Evolutionary conservation across 2,888 invertebrate species (phyloP), one percentile per base, ranked within the genome.

Genomic region (Acrocyrtus sp.): DNA sequence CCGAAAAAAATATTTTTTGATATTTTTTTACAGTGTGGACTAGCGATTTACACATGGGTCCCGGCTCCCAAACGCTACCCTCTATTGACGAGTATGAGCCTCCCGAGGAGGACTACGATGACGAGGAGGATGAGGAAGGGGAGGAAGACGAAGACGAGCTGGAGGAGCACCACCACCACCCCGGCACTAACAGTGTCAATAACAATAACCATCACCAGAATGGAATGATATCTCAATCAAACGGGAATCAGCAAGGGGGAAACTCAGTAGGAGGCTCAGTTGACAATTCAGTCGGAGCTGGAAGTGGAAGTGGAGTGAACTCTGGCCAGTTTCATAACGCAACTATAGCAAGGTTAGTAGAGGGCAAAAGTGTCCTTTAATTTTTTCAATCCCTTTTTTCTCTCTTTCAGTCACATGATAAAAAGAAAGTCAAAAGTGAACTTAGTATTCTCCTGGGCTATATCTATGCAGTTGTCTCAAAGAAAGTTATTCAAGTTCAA

Each of bases 31-130:
- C 48, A 62, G 74, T 70, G 51, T 74, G 74, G 74, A 62, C 67
- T 21, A 61, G 68, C 39, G 68, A 74, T 17, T 29, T 57, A 2
- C 62, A 67, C 41, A 72, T 66, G 72, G 72, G 66, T 24, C 61
- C 66, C 3, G 63, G 63, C 12, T 39, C 61, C 26, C 58, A 58
- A 58, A 56, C 63, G 41, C 69, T 65, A 26, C 68, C 56, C 12
- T 29, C 69, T n/a, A 78, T 78, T 41, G 78, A 78, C 65, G 78
- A 78, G 53, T 78, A 78, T 39, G 78, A 78, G 26, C 67, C 73
- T 41, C 51, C 63, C 12, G 74, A 70, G 43, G 78, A 78, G 45
- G 76, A 78, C 8, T 75, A 78, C 41, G 78, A 78, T 6, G 75
- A 77, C 17, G 78, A 78, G 12, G 76, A 77, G 1, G 76, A 73